Percentiles rank a stretch among this genome's conserved stretches.
Evolutionary conservation across 2,888 invertebrate genomes (phyloP).

Genomic region (Agrotis segetum): DNA sequence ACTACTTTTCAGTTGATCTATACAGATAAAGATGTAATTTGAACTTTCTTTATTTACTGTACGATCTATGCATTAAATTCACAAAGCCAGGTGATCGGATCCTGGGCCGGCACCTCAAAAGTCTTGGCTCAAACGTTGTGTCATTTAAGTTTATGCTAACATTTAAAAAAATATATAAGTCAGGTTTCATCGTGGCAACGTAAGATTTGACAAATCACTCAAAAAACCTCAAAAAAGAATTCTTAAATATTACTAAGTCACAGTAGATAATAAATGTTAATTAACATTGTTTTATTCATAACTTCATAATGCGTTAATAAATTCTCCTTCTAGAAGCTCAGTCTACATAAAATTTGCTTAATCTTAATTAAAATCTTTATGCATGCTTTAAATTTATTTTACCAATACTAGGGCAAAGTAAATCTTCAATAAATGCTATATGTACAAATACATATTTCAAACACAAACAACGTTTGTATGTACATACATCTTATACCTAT

Average conservation of each 20-base stretch:
- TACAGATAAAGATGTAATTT: slow-evolving; percentile 41
- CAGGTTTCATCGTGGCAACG: too few relatives aligned
- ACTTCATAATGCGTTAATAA: slow-evolving; percentile 13
- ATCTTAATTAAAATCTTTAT: slow-evolving; percentile 15
- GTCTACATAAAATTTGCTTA: slow-evolving; percentile 4
- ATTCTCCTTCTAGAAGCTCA: slow-evolving; percentile 1
- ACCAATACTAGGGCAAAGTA: background rate
- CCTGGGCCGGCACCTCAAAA: background rate
- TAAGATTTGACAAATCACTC: too few relatives aligned
- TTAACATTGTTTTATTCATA: slow-evolving; percentile 13
- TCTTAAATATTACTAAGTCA: too few relatives aligned
- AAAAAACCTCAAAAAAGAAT: too few relatives aligned
- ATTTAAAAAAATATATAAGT: too few relatives aligned
- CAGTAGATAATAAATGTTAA: background rate
- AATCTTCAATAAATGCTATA: slow-evolving; percentile 17
- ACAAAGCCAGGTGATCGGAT: background rate
- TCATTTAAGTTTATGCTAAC: too few relatives aligned
- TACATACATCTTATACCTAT: background rate
- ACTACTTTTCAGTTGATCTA: slow-evolving; percentile 22
- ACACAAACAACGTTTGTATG: background rate
- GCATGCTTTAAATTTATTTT: background rate
- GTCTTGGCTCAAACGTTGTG: too few relatives aligned
- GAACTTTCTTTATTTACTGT: slow-evolving; percentile 27
- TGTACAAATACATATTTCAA: background rate
- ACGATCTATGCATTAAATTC: slow-evolving; percentile 3